These are phyloP conservation scores for Parasteatoda tepidariorum DNA, from an alignment of 1,140 invertebrate species.

Conservation along the genomic window DNA sequence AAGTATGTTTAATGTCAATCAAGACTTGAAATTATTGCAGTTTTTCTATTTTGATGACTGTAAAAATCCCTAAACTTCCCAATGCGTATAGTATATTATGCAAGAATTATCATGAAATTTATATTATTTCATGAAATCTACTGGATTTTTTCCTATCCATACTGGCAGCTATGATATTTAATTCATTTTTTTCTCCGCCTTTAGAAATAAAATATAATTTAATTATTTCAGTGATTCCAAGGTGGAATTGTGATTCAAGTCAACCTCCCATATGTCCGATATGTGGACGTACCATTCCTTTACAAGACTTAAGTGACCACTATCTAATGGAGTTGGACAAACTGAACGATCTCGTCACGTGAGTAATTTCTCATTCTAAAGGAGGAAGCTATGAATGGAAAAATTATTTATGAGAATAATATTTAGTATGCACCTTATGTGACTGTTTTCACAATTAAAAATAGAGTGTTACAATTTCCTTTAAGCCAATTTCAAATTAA, in stretches of 20 bases:
- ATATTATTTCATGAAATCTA: too few relatives aligned
- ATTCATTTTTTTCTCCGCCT: too few relatives aligned
- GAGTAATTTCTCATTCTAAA: not conserved
- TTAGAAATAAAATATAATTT: too few relatives aligned
- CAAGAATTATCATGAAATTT: too few relatives aligned
- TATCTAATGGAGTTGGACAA: constrained; percentile 81
- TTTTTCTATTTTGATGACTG: too few relatives aligned
- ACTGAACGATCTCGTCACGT: constrained; percentile 69
- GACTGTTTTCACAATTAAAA: not conserved
- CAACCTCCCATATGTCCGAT: constrained; percentile 75
- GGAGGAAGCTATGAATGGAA: not conserved
- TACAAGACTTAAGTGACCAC: constrained; percentile 80
- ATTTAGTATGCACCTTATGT: not conserved
- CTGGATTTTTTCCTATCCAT: too few relatives aligned
- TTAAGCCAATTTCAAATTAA: not conserved
- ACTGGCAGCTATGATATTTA: too few relatives aligned
- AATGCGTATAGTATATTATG: too few relatives aligned
- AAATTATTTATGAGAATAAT: not conserved
- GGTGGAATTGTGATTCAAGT: constrained; percentile 54
- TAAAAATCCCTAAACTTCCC: too few relatives aligned
- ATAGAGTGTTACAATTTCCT: not conserved
- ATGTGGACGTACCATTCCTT: constrained; percentile 80
- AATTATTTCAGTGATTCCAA: not conserved
- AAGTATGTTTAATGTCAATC: too few relatives aligned
- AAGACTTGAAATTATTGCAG: too few relatives aligned